phyloP scores from a whole-genome alignment of 2,113 vertebrate genomes.

The Isichthys henryi region DNA sequence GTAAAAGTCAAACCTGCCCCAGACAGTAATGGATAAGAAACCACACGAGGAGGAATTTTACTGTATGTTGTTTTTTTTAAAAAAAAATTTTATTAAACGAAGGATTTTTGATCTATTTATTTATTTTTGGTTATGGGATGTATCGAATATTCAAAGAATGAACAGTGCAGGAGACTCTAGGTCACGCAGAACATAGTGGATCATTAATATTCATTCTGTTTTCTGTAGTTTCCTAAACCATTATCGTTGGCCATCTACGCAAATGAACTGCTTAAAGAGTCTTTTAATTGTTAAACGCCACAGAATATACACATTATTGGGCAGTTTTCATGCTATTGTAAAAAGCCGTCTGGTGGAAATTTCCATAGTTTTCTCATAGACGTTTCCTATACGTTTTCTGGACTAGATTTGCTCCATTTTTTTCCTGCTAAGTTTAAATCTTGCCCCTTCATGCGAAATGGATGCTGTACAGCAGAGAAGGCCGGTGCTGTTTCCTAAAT shows the following conservation, averaged over 20 bases:
- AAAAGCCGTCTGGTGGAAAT: not conserved
- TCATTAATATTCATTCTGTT: not conserved
- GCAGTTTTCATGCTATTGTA: not conserved
- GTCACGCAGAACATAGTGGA: not conserved
- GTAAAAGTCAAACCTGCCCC: not conserved
- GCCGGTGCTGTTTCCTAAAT: slow-evolving; percentile 4
- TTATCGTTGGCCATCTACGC: not conserved
- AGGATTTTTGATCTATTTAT: not conserved
- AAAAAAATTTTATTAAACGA: too few species aligned
- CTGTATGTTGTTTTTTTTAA: too few species aligned
- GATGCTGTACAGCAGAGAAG: not conserved
- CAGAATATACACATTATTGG: not conserved
- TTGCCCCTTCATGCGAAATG: not conserved
- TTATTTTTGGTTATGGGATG: not conserved
- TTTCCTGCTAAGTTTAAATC: not conserved
- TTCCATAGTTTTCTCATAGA: not conserved
- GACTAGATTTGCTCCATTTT: not conserved
- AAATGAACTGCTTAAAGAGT: not conserved
- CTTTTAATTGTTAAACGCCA: not conserved
- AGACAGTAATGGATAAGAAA: not conserved
- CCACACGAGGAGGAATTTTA: not conserved
- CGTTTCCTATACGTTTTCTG: not conserved
- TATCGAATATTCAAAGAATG: not conserved
- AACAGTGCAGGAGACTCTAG: not conserved
- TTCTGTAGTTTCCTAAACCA: not conserved